These are phyloP conservation scores for Phasianus colchicus DNA, from an alignment of 2,113 vertebrate genomes.

Conservation along the genomic window DNA sequence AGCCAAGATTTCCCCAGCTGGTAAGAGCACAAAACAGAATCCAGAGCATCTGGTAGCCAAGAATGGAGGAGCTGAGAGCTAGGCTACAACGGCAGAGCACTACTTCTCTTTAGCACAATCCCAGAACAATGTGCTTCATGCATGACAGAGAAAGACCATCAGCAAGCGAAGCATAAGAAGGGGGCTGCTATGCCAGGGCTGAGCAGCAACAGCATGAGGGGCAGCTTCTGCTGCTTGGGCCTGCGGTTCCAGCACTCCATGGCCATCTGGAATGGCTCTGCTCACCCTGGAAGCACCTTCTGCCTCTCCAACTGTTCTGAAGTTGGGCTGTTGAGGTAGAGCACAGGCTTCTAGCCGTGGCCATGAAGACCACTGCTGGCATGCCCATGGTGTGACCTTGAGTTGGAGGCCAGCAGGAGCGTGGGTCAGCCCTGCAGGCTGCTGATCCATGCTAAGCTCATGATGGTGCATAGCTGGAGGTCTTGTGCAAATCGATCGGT, in stretches of 20 bases:
- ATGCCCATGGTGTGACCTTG: background rate
- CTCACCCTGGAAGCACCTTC: constrained; percentile 71
- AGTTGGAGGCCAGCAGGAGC: background rate
- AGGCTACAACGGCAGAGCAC: background rate
- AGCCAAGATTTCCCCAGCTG: background rate
- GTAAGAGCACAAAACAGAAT: background rate
- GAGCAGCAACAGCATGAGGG: background rate
- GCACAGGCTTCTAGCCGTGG: background rate
- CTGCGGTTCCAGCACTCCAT: background rate
- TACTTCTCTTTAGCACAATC: background rate
- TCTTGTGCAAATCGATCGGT: background rate
- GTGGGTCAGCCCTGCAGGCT: background rate
- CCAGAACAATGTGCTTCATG: background rate
- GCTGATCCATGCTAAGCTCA: background rate
- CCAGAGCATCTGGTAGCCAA: background rate
- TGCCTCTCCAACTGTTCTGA: constrained; percentile 67
- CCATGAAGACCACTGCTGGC: background rate
- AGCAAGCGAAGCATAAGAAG: background rate
- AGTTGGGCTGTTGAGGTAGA: constrained; percentile 52
- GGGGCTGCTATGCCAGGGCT: background rate
- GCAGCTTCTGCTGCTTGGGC: constrained; percentile 18
- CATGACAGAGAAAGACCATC: background rate
- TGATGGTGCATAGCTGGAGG: constrained; percentile 11
- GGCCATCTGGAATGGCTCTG: constrained; percentile 80
- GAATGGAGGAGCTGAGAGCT: background rate